Evolutionary conservation across 2,113 vertebrate species (phyloP), one percentile per base, ranked within the genome.

Genomic region (Ranitomeya imitator): DNA sequence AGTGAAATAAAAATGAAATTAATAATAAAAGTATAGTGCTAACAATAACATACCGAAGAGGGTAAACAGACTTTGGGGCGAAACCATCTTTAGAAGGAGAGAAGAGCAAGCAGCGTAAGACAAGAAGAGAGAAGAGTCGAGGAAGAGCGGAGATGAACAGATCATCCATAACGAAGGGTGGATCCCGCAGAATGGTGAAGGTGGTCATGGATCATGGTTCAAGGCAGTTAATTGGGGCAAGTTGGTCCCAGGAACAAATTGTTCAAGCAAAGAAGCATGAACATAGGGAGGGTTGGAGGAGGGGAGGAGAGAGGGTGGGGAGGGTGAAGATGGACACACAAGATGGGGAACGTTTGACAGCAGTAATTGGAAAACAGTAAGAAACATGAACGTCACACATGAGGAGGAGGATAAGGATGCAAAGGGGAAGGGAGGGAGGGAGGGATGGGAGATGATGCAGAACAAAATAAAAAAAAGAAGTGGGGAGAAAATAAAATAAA

Each of bases 41-140:
- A 97, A 97, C 96, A 95, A 97, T 97, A 99, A 96, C 96, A 96
- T 96, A 96, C 96, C 96, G 95, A 96, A 96, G 96, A 96, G 96
- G 96, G 95, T 96, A 96, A 96, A 96, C 95, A 96, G 95, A 96
- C 96, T 96, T 96, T 96, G 96, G 95, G 96, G 96, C 95, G 96
- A 96, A 96, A 96, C 96, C 96, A 96, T 96, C 96, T 96, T 96
- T 96, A 96, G 95, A 96, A 96, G 95, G 95, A 96, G 95, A 96
- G 95, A 96, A 96, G 95, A 96, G 95, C 95, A 96, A 96, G 98
- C 98, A 98, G 97, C 97, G 96, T 97, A 97, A 98, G 97, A 99
- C 97, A 99, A 98, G 97, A 98, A 98, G 98, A 99, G 97, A 98
- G 97, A 96, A 98, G 97, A 99, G 97, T 98, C 97, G 97, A 98